Evolutionary conservation across 2,113 vertebrate genomes (phyloP), one percentile per base, ranked within the genome.

Genomic region (Cisticola juncidis): DNA sequence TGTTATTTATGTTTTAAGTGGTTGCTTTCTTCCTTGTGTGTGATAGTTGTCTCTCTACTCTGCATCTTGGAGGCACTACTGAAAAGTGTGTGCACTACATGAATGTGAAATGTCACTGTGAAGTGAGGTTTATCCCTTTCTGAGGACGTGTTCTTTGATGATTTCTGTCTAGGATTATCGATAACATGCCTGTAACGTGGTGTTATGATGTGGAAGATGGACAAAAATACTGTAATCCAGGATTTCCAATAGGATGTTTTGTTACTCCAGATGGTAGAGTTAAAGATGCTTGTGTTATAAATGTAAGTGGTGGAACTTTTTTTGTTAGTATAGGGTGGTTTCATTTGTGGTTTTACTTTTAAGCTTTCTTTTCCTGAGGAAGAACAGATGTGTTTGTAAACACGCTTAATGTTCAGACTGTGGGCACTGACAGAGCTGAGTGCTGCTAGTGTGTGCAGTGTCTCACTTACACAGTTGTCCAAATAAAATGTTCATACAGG

Each of bases 181-280:
- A 99, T 98, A 99, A 99, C 97, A 99, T 99, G 99, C 99, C 98
- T 10, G 98, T 99, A 81, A 98, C 98, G 0, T 99, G 99, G 99
- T 99, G 99, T 97, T 99, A 98, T 83, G 97, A 98, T 81, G 98
- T 98, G n/a, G 98, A 99, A 96, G 98, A 98, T 69, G 90, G 96
- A 81, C 98, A 99, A 92, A 99, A 99, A 77, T 98, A 98, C 97
- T 99, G 98, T 95, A 99, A 98, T 93, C 98, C 99, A 29, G 99
- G 99, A 91, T 99, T 99, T 96, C 99, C 98, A 11, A 96, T 99
- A 93, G 99, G 99, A 91, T 99, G 99, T 89, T 98, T 98, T 51
- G 98, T 99, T 78, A 98, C 97, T 53, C 12, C 88, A 69, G 98
- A 98, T 79, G 98, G 98, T 45, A 96, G 95, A 93, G 86, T 94